Evolutionary conservation across 2,113 vertebrate genomes (phyloP), one percentile per base, ranked within the genome.

Genomic region (Tragulus kanchil): DNA sequence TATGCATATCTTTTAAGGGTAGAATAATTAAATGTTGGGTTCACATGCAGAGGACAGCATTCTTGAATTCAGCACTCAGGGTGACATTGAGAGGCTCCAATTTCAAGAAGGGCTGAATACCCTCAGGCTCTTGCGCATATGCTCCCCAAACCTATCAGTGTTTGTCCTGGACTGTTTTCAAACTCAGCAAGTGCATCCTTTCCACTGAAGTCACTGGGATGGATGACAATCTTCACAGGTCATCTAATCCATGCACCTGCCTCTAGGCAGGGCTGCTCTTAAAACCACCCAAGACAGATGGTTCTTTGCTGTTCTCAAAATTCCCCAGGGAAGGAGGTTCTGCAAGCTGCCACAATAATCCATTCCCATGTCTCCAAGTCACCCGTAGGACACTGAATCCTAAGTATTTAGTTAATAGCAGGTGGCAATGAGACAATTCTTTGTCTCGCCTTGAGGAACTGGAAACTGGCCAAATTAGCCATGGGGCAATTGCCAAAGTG

Each of bases 161-260:
- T 93, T 94, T 50, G 52, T 95, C 81, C 84, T 94, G 89, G 92
- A 93, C 58, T 90, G 89, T 79, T 92, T 96, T 93, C 93, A 97
- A 90, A 93, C 52, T 95, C 21, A 94, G 87, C 95, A 97, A 96
- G 97, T 94, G 94, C 45, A 96, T 85, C 97, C 83, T 90, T 95
- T 85, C 88, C 95, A 92, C 28, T 95, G 91, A 95, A 93, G 59
- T 95, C 90, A 84, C 0, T 93, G 88, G 77, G 82, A 96, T 85
- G 77, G 85, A 96, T 97, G 86, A 77, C 91, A 96, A 58, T 96
- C 90, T 95, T 95, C 71, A 61, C 93, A 95, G 95, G 96, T 85
- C 96, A 97, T 90, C 96, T 96, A 98, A 98, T 97, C 97, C 89
- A 0, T 59, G 89, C 96, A 98, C 97, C 96, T 98, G 97, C 96